Base-by-base conservation (phyloP, 1,140 invertebrate genomes). In the Lepidostoma basale region DNA sequence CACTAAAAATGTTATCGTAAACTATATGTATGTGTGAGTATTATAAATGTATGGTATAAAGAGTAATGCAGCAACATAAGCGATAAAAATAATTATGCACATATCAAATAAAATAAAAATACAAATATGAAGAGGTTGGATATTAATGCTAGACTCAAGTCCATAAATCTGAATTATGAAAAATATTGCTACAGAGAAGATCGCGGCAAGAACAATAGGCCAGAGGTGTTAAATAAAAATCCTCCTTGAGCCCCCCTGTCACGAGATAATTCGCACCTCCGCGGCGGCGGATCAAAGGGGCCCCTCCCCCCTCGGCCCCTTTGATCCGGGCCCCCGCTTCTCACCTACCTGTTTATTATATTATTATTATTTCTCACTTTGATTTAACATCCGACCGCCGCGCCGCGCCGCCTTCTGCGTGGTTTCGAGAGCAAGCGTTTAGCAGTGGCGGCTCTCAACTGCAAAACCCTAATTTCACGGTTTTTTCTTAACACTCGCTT, bases 351-450 rank as follows among this genome's bases (percentile, higher is more conserved):
- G 25, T 59, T 42, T 69, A 59, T 64, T 69, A 69, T 69, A 65
- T 69, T 69, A 64, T 72, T 72, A 72, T 72, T 72, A 72, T 68
- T 72, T 72, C 66, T 68, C 70, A 68, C 70, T 72, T 72, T 72
- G 70, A 72, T 72, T 72, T 72, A 44, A 65, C 69, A 60, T 40
- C 28, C 54, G 54, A 14, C 45, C 62, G 60, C 49, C 62, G 60
- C 49, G 40, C 42, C 26, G 30, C 39, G 39, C 59, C 54, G 52
- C 25, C 25, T 54, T 58, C 26, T 42, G 23, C 26, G 36, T 44
- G 23, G 60, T 63, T 63, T 47, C 60, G 26, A 40, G 39, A 44
- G 40, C 25, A 26, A 26, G 23, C 39, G 22, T 26, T 26, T 23
- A n/a, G 6, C 59, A 62, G 22, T 12, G 23, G 39, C 59, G 36